Evolutionary conservation across 2,797 vertebrate genomes (phyloP).

Genomic region (Micrastur ruficollis): DNA sequence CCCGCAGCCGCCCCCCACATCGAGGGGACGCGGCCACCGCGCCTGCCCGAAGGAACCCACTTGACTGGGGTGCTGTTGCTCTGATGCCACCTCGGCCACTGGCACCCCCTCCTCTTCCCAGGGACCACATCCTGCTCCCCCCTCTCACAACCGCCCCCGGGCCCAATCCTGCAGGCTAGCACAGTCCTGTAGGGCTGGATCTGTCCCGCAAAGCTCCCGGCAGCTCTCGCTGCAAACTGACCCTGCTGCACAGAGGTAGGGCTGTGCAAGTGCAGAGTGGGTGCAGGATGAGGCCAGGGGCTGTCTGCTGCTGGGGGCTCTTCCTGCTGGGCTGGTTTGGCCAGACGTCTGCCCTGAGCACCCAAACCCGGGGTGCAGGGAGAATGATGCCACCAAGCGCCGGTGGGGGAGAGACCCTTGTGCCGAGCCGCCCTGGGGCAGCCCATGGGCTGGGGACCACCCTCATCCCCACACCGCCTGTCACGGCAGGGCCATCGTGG

Average conservation of each 20-base stretch:
- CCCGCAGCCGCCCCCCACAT: accelerated
- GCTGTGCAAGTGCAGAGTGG: neutral
- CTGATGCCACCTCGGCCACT: neutral
- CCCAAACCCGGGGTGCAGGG: neutral
- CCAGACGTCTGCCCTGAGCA: accelerated
- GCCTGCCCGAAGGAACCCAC: accelerated
- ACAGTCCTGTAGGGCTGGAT: neutral
- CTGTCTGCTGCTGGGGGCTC: accelerated
- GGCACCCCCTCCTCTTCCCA: neutral
- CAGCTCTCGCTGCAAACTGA: neutral
- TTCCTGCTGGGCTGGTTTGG: neutral
- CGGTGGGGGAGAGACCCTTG: accelerated
- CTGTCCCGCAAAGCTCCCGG: neutral
- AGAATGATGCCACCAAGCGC: neutral
- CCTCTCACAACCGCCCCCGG: neutral
- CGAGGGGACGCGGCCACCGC: accelerated
- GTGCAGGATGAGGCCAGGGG: neutral
- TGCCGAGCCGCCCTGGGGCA: accelerated
- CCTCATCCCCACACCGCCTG: neutral
- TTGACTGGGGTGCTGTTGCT: accelerated
- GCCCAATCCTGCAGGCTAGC: neutral
- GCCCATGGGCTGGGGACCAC: neutral
- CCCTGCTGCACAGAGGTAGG: neutral
- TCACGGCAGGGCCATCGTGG: accelerated
- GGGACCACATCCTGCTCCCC: neutral